Percentiles rank a stretch among this genome's conserved stretches.
phyloP scores from a whole-genome alignment of 2,113 vertebrate species.

The Nanger granti region DNA sequence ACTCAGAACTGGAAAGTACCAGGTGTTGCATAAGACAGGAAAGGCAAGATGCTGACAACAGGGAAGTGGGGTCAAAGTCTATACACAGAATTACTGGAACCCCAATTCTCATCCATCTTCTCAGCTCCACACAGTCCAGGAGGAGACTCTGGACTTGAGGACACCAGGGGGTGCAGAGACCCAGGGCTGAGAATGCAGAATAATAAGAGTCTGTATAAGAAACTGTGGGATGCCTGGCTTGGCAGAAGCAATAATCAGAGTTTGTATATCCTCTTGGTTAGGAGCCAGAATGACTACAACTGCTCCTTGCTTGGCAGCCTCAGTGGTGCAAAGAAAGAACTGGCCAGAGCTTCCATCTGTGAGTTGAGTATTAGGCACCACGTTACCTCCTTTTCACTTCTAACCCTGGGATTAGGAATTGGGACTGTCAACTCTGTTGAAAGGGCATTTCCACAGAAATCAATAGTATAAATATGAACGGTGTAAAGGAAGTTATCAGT shows the following conservation, averaged over 20 bases:
- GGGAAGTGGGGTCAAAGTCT: neutral
- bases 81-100: neutral
- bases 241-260: neutral
- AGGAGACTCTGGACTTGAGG: neutral
- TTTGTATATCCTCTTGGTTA: neutral
- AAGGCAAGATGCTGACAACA: neutral
- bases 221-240: neutral
- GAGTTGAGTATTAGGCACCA: neutral
- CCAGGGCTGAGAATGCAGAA: neutral
- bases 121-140: neutral
- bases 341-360: neutral
- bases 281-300: neutral
- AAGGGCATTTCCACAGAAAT: neutral
- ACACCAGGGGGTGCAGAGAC: neutral
- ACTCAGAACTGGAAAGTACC: neutral
- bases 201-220: neutral
- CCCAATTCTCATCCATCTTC: neutral
- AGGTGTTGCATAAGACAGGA: neutral
- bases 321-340: neutral
- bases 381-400: neutral
- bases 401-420: neutral
- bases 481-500: neutral
- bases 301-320: neutral
- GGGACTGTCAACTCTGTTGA: neutral
- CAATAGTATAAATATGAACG: neutral